Evolutionary conservation across 2,113 vertebrate species (phyloP).

Genomic region (Dromiciops gliroides): DNA sequence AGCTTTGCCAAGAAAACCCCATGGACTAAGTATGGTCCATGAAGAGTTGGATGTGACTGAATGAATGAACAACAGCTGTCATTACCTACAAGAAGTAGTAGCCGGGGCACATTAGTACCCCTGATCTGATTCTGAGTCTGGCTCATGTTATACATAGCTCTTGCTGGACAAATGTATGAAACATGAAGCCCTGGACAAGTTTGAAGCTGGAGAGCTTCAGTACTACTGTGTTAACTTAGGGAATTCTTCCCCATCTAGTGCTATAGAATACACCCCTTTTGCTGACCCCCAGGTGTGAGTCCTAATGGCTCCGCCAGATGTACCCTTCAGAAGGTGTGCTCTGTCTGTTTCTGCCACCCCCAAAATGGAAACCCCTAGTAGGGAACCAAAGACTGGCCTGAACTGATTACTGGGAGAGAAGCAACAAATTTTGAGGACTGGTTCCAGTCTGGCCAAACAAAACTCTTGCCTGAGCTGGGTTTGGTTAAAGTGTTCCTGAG

Average conservation of each 20-base stretch:
- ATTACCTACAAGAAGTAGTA: background rate
- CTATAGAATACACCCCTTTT: background rate
- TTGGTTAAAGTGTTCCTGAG: background rate
- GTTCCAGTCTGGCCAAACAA: background rate
- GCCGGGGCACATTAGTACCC: too few relatives aligned
- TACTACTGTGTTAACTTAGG: background rate
- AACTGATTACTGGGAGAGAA: background rate
- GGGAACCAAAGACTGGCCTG: background rate
- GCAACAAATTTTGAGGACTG: background rate
- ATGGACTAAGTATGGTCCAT: background rate
- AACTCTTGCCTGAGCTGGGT: background rate
- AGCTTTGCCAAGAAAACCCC: background rate
- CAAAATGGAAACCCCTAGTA: background rate
- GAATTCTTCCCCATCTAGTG: background rate
- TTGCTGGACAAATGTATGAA: background rate
- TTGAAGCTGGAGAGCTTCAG: background rate
- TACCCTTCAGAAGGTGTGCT: background rate
- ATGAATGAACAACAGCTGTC: background rate
- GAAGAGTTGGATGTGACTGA: too few relatives aligned
- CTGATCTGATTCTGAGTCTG: background rate
- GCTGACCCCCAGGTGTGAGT: background rate
- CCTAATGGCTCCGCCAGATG: background rate
- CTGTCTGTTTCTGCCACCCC: background rate
- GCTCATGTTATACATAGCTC: background rate
- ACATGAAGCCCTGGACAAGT: background rate